Conservation (phyloP, 37 sponge, comb jelly and placozoan species). For the Geodia barretti region DNA sequence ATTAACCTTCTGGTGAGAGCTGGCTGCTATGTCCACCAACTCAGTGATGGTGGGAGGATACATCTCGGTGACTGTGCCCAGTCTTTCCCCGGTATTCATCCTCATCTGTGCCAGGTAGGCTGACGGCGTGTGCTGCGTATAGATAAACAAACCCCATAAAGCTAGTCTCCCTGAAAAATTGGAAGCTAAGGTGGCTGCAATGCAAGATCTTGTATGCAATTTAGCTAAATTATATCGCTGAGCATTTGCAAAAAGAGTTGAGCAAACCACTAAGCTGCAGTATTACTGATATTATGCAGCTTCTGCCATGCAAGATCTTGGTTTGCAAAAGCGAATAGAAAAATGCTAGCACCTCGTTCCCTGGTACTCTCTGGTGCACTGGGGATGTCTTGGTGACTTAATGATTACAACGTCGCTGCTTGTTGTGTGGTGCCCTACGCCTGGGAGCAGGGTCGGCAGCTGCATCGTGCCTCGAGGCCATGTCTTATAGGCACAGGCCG, state of each 20-base stretch:
- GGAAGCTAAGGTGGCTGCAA: too few species aligned
- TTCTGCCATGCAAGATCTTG: too few species aligned
- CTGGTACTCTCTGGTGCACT: too few species aligned
- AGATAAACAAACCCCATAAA: neutral
- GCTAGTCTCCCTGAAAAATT: too few species aligned
- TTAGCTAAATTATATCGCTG: too few species aligned
- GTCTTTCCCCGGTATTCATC: constrained; percentile 81
- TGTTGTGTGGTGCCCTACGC: neutral
- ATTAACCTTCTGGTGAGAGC: constrained; percentile 79
- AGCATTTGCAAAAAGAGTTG: too few species aligned
- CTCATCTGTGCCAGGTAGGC: constrained; percentile 73
- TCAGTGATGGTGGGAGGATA: constrained; percentile 84
- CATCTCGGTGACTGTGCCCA: constrained; percentile 54
- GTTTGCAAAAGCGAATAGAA: too few species aligned
- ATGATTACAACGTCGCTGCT: neutral
- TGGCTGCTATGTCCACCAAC: constrained; percentile 85
- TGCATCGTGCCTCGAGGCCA: constrained; percentile 1
- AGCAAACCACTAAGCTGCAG: too few species aligned
- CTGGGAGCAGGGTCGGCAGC: neutral
- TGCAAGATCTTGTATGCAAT: too few species aligned
- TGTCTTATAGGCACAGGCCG: neutral
- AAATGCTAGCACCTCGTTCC: too few species aligned
- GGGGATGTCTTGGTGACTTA: too few species aligned
- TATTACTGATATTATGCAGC: too few species aligned
- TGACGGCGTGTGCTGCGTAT: constrained; percentile 77